Evolutionary conservation across 2,113 vertebrate species (phyloP).

Genomic region (Tragelaphus imberbis): DNA sequence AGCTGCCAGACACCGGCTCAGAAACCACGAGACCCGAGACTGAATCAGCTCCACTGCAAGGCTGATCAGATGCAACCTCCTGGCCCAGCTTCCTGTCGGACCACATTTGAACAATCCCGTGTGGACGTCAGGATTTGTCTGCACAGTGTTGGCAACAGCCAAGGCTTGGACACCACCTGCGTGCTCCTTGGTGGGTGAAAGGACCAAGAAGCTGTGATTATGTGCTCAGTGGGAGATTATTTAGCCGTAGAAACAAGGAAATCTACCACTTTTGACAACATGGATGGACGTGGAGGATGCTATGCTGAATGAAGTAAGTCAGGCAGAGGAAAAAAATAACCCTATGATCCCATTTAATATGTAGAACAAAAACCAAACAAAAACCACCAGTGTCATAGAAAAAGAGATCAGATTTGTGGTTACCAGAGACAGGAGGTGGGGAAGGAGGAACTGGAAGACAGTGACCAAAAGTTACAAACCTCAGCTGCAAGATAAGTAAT

Average conservation of each 20-base stretch:
- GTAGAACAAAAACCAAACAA: background rate
- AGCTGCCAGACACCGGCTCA: background rate
- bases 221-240: background rate
- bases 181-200: background rate
- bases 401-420: background rate
- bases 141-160: too few species aligned
- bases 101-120: accelerated
- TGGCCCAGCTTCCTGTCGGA: background rate
- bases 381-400: background rate
- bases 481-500: background rate
- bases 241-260: background rate
- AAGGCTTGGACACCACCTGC: background rate
- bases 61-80: background rate
- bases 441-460: background rate
- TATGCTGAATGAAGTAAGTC: background rate
- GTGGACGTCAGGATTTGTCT: background rate
- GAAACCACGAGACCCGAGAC: background rate
- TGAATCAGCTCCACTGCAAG: accelerated
- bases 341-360: background rate
- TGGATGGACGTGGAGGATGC: background rate
- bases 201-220: background rate
- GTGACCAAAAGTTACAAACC: background rate
- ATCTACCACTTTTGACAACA: background rate
- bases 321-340: background rate
- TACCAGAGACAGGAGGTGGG: background rate